These are phyloP conservation scores for Vombatus ursinus DNA, from an alignment of 2,113 vertebrate genomes.

Conservation along the genomic window DNA sequence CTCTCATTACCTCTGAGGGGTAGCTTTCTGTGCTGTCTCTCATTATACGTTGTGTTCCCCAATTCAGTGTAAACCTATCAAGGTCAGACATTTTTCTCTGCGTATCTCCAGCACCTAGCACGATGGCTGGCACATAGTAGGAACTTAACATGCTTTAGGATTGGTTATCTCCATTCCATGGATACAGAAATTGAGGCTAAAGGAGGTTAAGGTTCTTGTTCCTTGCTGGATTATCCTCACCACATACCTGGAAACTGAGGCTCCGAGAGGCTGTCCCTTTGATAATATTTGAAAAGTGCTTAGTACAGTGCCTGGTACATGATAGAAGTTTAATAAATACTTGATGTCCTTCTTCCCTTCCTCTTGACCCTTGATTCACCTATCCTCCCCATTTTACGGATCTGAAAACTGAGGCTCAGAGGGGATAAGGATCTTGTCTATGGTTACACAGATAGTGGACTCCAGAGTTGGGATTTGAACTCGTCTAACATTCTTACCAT, in stretches of 20 bases:
- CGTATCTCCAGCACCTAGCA: neutral
- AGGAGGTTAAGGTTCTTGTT: neutral
- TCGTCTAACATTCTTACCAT: neutral
- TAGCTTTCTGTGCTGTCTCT: neutral
- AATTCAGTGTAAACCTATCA: neutral
- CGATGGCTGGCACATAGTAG: neutral
- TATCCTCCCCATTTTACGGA: neutral
- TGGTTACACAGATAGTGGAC: neutral
- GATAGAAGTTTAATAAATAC: neutral
- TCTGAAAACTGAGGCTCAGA: neutral
- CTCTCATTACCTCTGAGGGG: neutral
- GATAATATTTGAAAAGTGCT: neutral
- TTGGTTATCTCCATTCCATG: neutral
- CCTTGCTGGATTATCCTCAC: neutral
- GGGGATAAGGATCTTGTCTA: neutral
- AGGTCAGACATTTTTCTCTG: neutral
- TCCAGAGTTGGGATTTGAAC: neutral
- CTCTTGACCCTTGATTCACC: neutral
- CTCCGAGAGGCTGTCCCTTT: neutral
- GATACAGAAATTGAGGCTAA: neutral
- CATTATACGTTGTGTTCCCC: neutral
- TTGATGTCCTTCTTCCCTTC: neutral
- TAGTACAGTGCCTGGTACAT: neutral
- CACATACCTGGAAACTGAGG: neutral
- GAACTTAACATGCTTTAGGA: neutral